Evolutionary conservation across 30 jellyfish, hydroid and myxozoan genomes (phyloP).

Genomic region (Aurelia sp.): DNA sequence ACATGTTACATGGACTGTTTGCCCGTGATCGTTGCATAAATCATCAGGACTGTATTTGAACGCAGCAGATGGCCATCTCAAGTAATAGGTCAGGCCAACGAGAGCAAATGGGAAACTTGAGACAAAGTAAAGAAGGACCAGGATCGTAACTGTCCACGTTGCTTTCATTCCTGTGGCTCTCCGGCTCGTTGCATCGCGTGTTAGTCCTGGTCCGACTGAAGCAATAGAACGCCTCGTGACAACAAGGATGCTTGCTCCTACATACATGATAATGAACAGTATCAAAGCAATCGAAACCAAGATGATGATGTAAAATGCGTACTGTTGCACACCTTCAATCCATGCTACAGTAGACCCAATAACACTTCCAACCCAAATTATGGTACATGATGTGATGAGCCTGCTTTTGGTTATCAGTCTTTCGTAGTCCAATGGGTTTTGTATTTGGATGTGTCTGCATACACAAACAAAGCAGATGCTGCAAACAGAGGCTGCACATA

Average conservation of each 20-base stretch:
- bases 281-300: neutral
- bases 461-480: slow-evolving; percentile 14
- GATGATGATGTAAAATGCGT: neutral
- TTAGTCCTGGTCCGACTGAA: neutral
- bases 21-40: neutral
- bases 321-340: slow-evolving; percentile 5
- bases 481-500: slow-evolving; percentile 27
- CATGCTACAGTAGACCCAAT: slow-evolving; percentile 9
- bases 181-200: neutral
- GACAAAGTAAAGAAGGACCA: neutral
- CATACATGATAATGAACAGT: neutral
- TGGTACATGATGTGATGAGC: slow-evolving; percentile 1
- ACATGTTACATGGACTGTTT: neutral
- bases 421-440: slow-evolving; percentile 16
- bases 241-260: neutral
- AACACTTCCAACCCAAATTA: slow-evolving; percentile 3
- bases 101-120: neutral
- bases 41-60: neutral
- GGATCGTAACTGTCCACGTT: neutral
- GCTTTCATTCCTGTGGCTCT: neutral
- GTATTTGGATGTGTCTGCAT: slow-evolving; percentile 33
- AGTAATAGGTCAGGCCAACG: neutral
- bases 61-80: neutral
- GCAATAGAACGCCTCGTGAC: neutral
- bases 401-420: slow-evolving; percentile 11